phyloP scores from a whole-genome alignment of 2,113 vertebrate genomes.

The Halichoerus grypus region DNA sequence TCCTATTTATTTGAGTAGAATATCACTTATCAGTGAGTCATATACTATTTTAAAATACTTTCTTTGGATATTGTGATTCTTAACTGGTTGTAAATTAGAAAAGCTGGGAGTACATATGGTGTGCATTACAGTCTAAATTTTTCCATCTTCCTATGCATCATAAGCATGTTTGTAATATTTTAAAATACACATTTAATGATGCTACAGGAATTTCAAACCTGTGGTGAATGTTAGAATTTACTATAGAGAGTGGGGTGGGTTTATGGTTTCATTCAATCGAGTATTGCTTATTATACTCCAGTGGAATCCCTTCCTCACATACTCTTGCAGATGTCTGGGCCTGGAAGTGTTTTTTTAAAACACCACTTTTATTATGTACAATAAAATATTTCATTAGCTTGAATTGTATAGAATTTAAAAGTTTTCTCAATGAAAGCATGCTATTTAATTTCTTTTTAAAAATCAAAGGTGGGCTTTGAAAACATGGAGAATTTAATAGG shows the following conservation, averaged over 20 bases:
- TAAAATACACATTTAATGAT: conserved; percentile 66
- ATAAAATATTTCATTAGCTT: conserved; percentile 82
- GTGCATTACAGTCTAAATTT: conserved; percentile 59
- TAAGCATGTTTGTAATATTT: conserved; percentile 76
- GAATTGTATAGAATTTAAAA: conserved; percentile 77
- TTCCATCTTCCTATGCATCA: conserved; percentile 75
- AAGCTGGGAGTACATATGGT: conserved; percentile 63
- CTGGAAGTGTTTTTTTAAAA: conserved; percentile 74
- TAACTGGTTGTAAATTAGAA: conserved; percentile 77
- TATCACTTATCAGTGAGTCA: conserved; percentile 80
- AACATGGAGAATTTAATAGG: conserved; percentile 66
- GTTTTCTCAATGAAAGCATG: conserved; percentile 64
- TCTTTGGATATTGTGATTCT: conserved; percentile 74
- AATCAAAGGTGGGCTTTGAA: conserved; percentile 69
- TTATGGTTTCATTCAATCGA: conserved; percentile 73
- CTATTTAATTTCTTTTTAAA: conserved; percentile 71
- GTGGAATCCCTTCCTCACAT: conserved; percentile 75
- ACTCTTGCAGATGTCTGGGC: conserved; percentile 63
- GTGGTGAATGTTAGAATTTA: conserved; percentile 70
- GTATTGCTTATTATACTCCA: conserved; percentile 62
- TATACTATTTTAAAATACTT: conserved; percentile 78
- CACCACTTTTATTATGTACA: conserved; percentile 75
- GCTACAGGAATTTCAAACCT: conserved; percentile 72
- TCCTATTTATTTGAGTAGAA: conserved; percentile 92
- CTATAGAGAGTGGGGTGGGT: conserved; percentile 71